Conservation (phyloP, 2,113 vertebrate genomes). For the Seriola rivoliana region DNA sequence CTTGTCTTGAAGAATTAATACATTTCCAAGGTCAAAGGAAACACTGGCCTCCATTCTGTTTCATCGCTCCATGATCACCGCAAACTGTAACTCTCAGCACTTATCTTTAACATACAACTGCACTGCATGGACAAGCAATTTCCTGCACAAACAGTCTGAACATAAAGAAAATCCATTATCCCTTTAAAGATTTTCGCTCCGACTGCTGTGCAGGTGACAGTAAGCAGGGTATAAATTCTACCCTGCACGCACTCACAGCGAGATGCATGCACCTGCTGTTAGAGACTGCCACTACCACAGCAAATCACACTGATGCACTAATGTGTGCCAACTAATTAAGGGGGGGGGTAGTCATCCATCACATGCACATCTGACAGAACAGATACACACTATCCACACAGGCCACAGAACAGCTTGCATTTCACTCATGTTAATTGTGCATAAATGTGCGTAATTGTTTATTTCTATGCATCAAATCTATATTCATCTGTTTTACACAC, state of each 20-base stretch:
- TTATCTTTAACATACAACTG: neutral
- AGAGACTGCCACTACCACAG: neutral
- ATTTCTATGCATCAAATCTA: neutral
- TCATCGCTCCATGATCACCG: constrained; percentile 3
- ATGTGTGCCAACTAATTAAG: neutral
- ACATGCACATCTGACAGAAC: neutral
- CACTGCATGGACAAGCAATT: constrained; percentile 12
- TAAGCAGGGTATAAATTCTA: constrained; percentile 1
- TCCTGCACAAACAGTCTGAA: constrained; percentile 27
- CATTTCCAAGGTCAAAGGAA: neutral
- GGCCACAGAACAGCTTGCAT: too few species aligned
- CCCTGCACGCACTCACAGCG: constrained; percentile 7
- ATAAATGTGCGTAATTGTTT: neutral
- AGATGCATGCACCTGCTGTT: constrained; percentile 21
- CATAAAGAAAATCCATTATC: constrained; percentile 16
- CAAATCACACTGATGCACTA: neutral
- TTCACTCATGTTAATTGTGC: neutral
- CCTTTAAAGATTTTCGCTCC: neutral
- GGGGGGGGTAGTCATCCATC: neutral
- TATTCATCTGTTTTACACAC: neutral
- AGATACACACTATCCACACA: too few species aligned
- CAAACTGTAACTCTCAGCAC: neutral
- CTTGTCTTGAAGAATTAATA: neutral
- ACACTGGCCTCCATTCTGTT: neutral
- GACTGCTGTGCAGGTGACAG: constrained; percentile 4